Evolutionary conservation across 2,888 invertebrate species (phyloP), one percentile per base, ranked within the genome.

Genomic region (Thera britannica): DNA sequence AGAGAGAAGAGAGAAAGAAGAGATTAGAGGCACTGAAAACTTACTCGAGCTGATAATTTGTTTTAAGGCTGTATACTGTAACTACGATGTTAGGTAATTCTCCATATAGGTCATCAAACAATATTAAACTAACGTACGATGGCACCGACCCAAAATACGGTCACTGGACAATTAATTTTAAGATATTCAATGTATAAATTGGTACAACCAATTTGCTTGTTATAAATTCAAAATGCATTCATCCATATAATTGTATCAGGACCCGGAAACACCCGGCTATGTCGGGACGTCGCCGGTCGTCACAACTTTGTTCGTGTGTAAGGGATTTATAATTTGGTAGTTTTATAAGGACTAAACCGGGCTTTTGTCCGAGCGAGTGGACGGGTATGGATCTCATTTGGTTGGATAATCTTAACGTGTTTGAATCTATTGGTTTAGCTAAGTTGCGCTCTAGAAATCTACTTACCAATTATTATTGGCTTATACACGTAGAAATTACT

Each of bases 171-270:
- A 91, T 92, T 92, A 92, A 88, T 89, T 87, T 84, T 81, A 87
- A 90, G 90, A 92, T 90, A 91, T 92, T 89, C 89, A 85, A 87
- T 87, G 85, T 88, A 90, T 87, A 90, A 90, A 91, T 90, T 89
- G 89, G 85, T 86, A 85, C 86, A 84, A 87, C 86, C 93, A 91
- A 92, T 92, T 93, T 90, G 87, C 89, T 91, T 86, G 92, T 93
- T 92, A 93, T 92, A 92, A 93, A 93, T 93, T 92, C 92, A 90
- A 92, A 92, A 90, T 91, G 90, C 90, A 92, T 90, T 87, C 90
- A 81, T 81, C 85, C 90, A 87, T 85, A 90, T 92, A 93, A 93
- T 92, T 92, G 92, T 92, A 90, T 91, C 83, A 90, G 86, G 87
- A 85, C 89, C 89, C 87, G 76, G 80, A 82, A 81, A 79, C 79